A percentile compares a stretch with the other conserved stretches of the same genome.
Evolutionary conservation across 2,888 invertebrate species (phyloP).

Genomic region (Lathronympha strigana): DNA sequence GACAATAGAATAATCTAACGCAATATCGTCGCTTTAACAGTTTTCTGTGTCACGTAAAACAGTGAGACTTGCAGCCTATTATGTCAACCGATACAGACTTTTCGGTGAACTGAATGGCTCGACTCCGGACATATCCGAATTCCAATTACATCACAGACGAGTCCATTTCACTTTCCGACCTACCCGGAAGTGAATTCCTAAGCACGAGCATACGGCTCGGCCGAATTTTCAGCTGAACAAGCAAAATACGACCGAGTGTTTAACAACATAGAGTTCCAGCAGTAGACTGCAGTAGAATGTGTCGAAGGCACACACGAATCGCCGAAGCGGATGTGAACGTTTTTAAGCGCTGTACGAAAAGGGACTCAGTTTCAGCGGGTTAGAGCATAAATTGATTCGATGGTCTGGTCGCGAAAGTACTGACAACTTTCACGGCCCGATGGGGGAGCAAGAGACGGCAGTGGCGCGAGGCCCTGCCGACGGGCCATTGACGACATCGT

Average conservation of each 20-base stretch:
- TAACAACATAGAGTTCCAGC: slow-evolving; percentile 57
- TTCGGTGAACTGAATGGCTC: slow-evolving; percentile 81
- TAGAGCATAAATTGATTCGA: slow-evolving; percentile 74
- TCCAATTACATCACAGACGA: slow-evolving; percentile 84
- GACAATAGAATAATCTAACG: slow-evolving; percentile 60
- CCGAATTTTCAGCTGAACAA: slow-evolving; percentile 62
- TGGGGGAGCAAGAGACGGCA: slow-evolving; percentile 74
- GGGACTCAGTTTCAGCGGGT: slow-evolving; percentile 70
- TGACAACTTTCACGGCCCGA: slow-evolving; percentile 81
- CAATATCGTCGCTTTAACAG: slow-evolving; percentile 60
- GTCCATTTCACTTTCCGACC: slow-evolving; percentile 84
- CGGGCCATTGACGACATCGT: slow-evolving; percentile 84
- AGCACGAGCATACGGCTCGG: slow-evolving; percentile 81
- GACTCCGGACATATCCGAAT: slow-evolving; percentile 84
- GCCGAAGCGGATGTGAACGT: slow-evolving; percentile 81
- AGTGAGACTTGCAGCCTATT: slow-evolving; percentile 66
- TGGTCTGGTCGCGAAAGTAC: slow-evolving; percentile 78
- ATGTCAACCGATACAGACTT: slow-evolving; percentile 79
- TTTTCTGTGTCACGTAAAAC: slow-evolving; percentile 66
- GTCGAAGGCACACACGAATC: slow-evolving; percentile 73
- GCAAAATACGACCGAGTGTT: slow-evolving; percentile 61
- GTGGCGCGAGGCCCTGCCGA: slow-evolving; percentile 74
- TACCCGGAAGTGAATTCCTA: slow-evolving; percentile 85
- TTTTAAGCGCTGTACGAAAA: slow-evolving; percentile 65
- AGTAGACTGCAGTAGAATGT: slow-evolving; percentile 58